Evolutionary conservation across 2,113 vertebrate species (phyloP).

Genomic region (Brachyistius frenatus): DNA sequence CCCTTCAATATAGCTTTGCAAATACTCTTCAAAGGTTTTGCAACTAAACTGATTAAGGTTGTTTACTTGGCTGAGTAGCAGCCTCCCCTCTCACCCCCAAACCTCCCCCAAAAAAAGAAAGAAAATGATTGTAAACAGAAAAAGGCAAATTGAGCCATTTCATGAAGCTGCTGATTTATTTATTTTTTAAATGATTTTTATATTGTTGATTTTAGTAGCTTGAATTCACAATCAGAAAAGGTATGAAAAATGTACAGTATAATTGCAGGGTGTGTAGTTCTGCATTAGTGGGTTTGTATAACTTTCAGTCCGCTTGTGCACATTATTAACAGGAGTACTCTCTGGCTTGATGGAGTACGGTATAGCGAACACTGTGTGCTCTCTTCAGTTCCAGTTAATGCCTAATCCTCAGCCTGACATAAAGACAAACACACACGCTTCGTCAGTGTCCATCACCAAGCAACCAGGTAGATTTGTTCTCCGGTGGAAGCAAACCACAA

Average conservation of each 20-base stretch:
- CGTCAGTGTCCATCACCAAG: slow-evolving; percentile 62
- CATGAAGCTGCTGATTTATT: neutral
- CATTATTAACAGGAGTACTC: neutral
- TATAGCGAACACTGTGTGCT: slow-evolving; percentile 4
- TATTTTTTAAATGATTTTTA: neutral
- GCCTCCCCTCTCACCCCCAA: too few species aligned
- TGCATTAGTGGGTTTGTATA: slow-evolving; percentile 10
- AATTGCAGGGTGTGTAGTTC: neutral
- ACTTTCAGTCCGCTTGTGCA: neutral
- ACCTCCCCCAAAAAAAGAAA: neutral
- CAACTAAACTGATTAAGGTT: too few species aligned
- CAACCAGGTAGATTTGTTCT: slow-evolving; percentile 57
- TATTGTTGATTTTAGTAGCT: neutral
- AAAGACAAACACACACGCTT: slow-evolving; percentile 50
- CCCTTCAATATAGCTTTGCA: too few species aligned
- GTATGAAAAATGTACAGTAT: too few species aligned
- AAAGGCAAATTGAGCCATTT: neutral
- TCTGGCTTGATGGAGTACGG: slow-evolving; percentile 1
- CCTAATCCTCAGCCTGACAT: slow-evolving; percentile 53
- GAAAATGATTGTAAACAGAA: neutral
- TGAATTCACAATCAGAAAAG: neutral
- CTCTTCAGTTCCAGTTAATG: slow-evolving; percentile 50
- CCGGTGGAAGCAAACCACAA: slow-evolving; percentile 29
- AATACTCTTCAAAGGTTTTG: too few species aligned
- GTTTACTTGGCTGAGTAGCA: neutral